phyloP scores from a whole-genome alignment of 1,140 invertebrate genomes.

The Drosophila biarmipes region DNA sequence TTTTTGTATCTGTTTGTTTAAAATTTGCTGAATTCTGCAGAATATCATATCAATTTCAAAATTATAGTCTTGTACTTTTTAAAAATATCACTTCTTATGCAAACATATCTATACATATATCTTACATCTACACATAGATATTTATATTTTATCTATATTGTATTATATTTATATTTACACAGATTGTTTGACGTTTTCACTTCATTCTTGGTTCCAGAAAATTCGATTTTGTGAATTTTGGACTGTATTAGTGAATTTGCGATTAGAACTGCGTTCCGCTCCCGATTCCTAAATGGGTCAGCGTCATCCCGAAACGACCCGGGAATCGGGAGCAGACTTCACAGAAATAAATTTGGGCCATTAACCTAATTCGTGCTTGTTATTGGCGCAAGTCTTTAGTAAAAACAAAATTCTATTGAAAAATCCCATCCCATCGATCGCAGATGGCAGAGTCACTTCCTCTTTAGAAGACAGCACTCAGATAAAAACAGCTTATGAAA shows the following conservation, averaged over 20 bases:
- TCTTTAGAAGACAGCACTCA: too few relatives aligned
- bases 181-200: not conserved
- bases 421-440: not conserved
- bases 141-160: too few relatives aligned
- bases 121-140: too few relatives aligned
- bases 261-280: slow-evolving; percentile 23
- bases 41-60: too few relatives aligned
- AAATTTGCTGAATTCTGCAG: too few relatives aligned
- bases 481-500: not conserved
- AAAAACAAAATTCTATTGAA: slow-evolving; percentile 15
- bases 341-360: slow-evolving; percentile 29
- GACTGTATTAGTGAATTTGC: not conserved
- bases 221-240: not conserved
- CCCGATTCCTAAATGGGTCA: slow-evolving; percentile 46
- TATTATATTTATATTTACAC: too few relatives aligned
- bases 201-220: not conserved
- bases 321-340: slow-evolving; percentile 33
- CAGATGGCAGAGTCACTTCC: not conserved
- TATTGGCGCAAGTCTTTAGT: slow-evolving; percentile 18
- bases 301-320: slow-evolving; percentile 44
- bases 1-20: too few relatives aligned
- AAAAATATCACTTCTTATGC: too few relatives aligned
- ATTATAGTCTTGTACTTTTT: too few relatives aligned
- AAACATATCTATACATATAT: too few relatives aligned
- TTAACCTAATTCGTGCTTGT: slow-evolving; percentile 50